Evolutionary conservation across 2,888 invertebrate genomes (phyloP), one percentile per base, ranked within the genome.

Genomic region (Vandiemenella viatica): DNA sequence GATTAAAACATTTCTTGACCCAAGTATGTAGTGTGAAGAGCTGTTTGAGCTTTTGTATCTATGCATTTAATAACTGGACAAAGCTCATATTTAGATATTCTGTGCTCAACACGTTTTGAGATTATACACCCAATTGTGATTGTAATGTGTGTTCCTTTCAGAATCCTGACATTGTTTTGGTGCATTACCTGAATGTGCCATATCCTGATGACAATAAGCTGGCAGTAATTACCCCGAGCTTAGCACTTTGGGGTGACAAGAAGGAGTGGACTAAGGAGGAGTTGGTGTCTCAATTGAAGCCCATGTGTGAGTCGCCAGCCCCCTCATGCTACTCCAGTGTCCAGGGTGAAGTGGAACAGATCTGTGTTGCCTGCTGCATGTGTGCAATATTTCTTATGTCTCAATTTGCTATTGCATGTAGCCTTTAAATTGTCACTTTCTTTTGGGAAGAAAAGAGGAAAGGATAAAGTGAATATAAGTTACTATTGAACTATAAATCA

Each of bases 211-310:
- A 95, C 68, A 91, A 90, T 73, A 95, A 93, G 70, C 73, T 92
- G 68, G 85, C 87, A 50, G 85, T 90, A 22, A 83, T 91, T 63
- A 88, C 90, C 48, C 89, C 91, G 6, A 89, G 85, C 67, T 77
- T 95, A 55, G 89, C 91, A 15, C 76, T 92, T 50, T 91, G 89
- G 80, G 90, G 90, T 21, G 91, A 91, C 67, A 92, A 92, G 70
- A 92, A 92, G 67, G 91, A 93, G 66, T 95, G 95, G 92, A 93
- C 92, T 58, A 88, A 92, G 62, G 92, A 95, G 62, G 95, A 96
- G 65, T 75, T 97, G 44, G 85, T 91, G 58, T 87, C 87, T 55
- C 95, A 97, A 65, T 75, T 96, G 59, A 89, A 89, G 67, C 95
- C 96, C 19, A 96, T 96, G 93, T 91, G 88, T 88, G 70, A 79